Base-by-base conservation (phyloP, 2,797 vertebrate genomes). In the Acestrorhynchus altus region DNA sequence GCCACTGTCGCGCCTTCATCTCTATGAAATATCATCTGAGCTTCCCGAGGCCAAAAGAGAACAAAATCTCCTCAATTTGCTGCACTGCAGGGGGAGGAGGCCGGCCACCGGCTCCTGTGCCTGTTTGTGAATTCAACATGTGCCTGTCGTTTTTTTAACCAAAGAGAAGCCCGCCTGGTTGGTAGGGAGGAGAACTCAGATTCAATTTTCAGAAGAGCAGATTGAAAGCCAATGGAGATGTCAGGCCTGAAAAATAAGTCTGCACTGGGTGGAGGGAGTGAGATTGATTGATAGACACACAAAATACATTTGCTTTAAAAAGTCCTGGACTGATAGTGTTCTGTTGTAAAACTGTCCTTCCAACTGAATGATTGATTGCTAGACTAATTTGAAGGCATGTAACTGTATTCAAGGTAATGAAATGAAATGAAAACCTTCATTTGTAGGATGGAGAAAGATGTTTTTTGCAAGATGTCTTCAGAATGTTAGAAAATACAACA, bases 31-130 rank as follows among this genome's bases (percentile, higher is more conserved):
- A 63, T 63, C 60, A 20, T 16, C 56, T 12, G 15, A 26, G 39
- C 8, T 46, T 46, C 63, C 40, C 18, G n/a, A 12, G 63, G 61
- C 61, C 35, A 40, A 42, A 42, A 40, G 18, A 64, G 20, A 65
- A 65, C 40, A 44, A 65, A 65, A 46, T 46, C 63, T 22, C 61
- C n/a, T 46, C 63, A 65, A 40, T 65, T 46, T 65, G 40, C 40
- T 20, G 63, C 63, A 46, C 63, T 46, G 63, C 63, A 8, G 31
- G 22, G 63, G 61, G 63, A 65, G 39, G 20, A 10, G 42, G 40
- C 18, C 31, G 15, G 6, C 39, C 13, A 9, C 12, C 54, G 59
- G 26, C 59, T 16, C 13, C 56, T 11, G 11, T 0, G 54, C 12
- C 26, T 39, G 59, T 39, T 61, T 39, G 59, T 39, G 31, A n/a